Conservation (phyloP, 2,797 vertebrate genomes). For the Melanotaenia boesemani region DNA sequence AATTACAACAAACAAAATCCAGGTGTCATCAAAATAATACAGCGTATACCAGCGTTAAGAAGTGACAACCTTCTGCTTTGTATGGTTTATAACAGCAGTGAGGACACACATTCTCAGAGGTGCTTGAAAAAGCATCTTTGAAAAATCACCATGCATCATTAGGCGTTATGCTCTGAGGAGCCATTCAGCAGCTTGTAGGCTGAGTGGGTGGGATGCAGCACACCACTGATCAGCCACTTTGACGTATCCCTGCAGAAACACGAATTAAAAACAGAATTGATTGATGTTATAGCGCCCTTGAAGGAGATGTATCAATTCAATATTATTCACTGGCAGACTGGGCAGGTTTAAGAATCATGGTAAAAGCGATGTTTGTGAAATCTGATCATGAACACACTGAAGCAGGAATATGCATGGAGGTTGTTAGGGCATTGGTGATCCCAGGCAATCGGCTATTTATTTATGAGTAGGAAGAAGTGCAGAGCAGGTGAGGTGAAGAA, state of each 20-base stretch:
- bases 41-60: no score
- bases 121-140: conserved; percentile 38
- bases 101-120: conserved; percentile 31
- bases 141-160: conserved; percentile 56
- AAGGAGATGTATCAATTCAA: conserved; percentile 35
- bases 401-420: conserved; percentile 66
- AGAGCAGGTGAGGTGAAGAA: conserved; percentile 47
- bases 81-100: conserved; percentile 20
- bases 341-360: conserved; percentile 40
- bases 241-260: conserved; percentile 30
- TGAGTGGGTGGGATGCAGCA: conserved; percentile 27
- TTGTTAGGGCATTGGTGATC: conserved; percentile 43
- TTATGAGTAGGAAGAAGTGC: conserved; percentile 55
- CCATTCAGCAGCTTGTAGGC: conserved; percentile 43
- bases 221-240: conserved; percentile 42
- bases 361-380: conserved; percentile 42
- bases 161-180: conserved; percentile 41
- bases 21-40: no score
- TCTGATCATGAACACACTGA: conserved; percentile 37
- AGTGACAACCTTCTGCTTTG: conserved; percentile 4
- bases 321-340: conserved; percentile 18
- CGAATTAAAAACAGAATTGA: conserved; percentile 55
- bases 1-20: background rate
- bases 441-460: conserved; percentile 51
- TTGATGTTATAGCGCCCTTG: conserved; percentile 42